phyloP scores from a whole-genome alignment of 2,797 vertebrate genomes.

The Numenius phaeopus region DNA sequence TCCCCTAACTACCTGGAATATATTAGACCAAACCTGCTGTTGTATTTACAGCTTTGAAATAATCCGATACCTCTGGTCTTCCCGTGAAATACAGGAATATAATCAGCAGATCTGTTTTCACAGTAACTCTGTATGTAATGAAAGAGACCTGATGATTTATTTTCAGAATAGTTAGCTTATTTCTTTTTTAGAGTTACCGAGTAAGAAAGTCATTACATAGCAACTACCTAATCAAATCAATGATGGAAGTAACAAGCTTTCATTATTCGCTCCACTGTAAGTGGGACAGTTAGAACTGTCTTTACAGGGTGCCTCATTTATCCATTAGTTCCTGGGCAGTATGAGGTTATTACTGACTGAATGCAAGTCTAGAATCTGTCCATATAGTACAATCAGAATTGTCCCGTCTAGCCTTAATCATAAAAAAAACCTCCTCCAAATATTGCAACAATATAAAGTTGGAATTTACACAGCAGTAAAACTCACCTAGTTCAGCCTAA shows the following conservation, averaged over 20 bases:
- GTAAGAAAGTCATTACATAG: neutral
- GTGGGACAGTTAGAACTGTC: neutral
- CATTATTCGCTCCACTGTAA: neutral
- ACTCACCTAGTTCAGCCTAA: neutral
- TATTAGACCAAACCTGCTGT: neutral
- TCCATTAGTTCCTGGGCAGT: neutral
- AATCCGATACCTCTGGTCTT: neutral
- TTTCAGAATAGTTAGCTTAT: neutral
- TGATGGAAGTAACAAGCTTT: neutral
- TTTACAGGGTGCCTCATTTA: neutral
- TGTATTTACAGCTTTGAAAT: neutral
- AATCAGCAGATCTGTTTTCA: neutral
- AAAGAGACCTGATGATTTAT: neutral
- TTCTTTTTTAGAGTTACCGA: neutral
- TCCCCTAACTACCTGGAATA: neutral
- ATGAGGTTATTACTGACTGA: neutral
- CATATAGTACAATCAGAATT: neutral
- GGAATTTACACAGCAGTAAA: neutral
- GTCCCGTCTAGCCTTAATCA: neutral
- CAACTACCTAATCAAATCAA: neutral
- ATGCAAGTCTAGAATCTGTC: neutral
- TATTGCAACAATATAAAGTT: neutral
- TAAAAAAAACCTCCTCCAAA: neutral
- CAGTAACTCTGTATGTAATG: neutral
- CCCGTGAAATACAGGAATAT: neutral